Evolutionary conservation across 2,797 vertebrate species (phyloP).

Genomic region (Distichodus sexfasciatus): DNA sequence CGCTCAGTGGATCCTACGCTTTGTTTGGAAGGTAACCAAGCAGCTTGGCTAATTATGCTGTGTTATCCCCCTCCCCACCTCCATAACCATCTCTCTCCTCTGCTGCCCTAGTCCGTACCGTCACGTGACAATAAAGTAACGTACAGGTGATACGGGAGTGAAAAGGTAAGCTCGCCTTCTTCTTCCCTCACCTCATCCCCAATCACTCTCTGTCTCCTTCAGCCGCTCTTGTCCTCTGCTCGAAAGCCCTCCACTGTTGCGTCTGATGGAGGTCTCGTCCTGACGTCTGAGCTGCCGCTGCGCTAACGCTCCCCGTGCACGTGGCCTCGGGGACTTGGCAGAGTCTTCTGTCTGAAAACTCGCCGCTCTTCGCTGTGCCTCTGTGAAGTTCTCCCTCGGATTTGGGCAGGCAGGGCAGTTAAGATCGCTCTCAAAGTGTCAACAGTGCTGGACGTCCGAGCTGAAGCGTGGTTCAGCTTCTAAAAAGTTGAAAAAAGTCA

Average conservation of each 20-base stretch:
- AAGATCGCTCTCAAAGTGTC: neutral
- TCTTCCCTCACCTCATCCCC: neutral
- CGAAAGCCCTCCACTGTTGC: slow-evolving; percentile 55
- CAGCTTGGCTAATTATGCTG: slow-evolving; percentile 76
- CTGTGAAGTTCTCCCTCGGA: neutral
- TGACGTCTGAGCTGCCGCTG: slow-evolving; percentile 47
- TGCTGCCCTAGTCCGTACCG: neutral
- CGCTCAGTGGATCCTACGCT: slow-evolving; percentile 75
- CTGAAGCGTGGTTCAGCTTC: neutral
- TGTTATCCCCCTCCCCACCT: slow-evolving; percentile 50
- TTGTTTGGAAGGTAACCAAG: slow-evolving; percentile 84
- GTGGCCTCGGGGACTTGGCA: slow-evolving; percentile 30
- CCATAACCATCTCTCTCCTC: neutral
- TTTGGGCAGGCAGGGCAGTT: slow-evolving; percentile 3
- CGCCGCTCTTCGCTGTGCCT: neutral
- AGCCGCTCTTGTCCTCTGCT: slow-evolving; percentile 59
- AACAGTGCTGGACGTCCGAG: neutral
- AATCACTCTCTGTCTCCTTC: slow-evolving; percentile 42
- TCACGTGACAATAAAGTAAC: neutral
- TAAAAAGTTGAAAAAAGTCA: too few relatives aligned
- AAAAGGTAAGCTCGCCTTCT: slow-evolving; percentile 8
- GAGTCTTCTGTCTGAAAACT: neutral
- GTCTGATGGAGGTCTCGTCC: slow-evolving; percentile 55
- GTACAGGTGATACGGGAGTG: slow-evolving; percentile 1
- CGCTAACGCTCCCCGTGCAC: slow-evolving; percentile 40